Conservation (phyloP, 1,140 invertebrate species). For the Coelopa frigida region DNA sequence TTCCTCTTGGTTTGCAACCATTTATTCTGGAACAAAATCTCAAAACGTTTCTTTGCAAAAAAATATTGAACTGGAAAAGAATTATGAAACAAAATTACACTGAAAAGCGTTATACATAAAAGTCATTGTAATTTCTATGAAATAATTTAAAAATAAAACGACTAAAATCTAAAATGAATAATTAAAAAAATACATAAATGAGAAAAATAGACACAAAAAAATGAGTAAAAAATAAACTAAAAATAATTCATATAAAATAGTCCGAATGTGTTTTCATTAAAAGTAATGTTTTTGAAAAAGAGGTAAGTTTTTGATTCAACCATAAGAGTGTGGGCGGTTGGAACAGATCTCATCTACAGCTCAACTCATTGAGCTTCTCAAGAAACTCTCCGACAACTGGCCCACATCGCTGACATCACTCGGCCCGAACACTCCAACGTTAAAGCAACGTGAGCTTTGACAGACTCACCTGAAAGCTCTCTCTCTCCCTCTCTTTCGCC, state of each 20-base stretch:
- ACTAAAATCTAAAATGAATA: not conserved
- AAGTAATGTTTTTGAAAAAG: slow-evolving; percentile 6
- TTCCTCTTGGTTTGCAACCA: no score
- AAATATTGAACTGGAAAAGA: not conserved
- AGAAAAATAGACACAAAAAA: slow-evolving; percentile 4
- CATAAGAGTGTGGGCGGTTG: not conserved
- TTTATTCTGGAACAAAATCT: no score
- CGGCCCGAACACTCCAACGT: no score
- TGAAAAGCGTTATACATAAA: slow-evolving; percentile 3
- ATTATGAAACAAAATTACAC: not conserved
- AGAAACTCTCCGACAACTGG: no score
- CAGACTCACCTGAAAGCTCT: no score
- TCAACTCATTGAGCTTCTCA: no score
- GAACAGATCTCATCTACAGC: no score
- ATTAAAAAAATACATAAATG: not conserved
- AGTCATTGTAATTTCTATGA: slow-evolving; percentile 21
- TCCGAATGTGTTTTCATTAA: slow-evolving; percentile 8
- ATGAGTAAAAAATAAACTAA: slow-evolving; percentile 5
- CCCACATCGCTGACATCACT: no score
- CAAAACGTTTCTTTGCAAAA: no score
- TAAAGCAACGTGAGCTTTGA: no score
- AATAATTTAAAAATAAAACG: slow-evolving; percentile 7
- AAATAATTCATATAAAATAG: slow-evolving; percentile 7
- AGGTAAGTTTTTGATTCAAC: slow-evolving; percentile 8
- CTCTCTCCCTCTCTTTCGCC: no score